phyloP scores from a whole-genome alignment of 2,888 invertebrate genomes.

The Drosophila subsilvestris region DNA sequence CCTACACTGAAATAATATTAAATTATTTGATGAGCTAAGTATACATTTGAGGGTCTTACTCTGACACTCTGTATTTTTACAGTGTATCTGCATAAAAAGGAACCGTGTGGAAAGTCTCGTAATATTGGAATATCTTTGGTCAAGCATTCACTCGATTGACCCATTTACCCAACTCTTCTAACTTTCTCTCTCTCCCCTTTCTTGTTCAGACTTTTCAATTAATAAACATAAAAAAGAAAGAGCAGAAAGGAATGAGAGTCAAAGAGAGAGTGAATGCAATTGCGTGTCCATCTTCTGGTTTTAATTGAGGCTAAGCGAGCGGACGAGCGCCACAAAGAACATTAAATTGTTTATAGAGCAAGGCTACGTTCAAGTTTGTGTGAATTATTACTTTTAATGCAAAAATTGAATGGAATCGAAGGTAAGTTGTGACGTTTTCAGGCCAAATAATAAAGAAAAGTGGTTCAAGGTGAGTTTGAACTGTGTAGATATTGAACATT shows the following conservation, averaged over 20 bases:
- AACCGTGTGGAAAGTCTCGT: neutral
- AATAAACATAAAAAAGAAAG: constrained; percentile 33
- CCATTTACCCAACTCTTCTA: constrained; percentile 12
- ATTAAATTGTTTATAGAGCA: constrained; percentile 70
- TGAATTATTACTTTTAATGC: constrained; percentile 51
- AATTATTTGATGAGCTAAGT: too few relatives aligned
- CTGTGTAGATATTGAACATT: neutral
- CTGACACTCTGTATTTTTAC: too few relatives aligned
- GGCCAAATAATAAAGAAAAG: neutral
- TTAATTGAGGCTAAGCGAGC: constrained; percentile 64
- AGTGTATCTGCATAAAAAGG: constrained; percentile 23
- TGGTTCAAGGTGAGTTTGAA: constrained; percentile 19
- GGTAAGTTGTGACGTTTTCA: constrained; percentile 29
- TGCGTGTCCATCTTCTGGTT: constrained; percentile 51
- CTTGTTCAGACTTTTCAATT: constrained; percentile 45
- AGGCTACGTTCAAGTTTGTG: constrained; percentile 54
- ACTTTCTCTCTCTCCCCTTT: neutral
- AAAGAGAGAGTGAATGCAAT: constrained; percentile 19
- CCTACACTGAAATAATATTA: too few relatives aligned
- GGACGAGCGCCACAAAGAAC: constrained; percentile 40
- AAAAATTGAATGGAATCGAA: constrained; percentile 26
- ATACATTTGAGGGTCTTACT: too few relatives aligned
- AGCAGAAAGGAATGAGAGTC: constrained; percentile 4
- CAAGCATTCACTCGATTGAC: constrained; percentile 21
- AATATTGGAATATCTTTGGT: constrained; percentile 24